Conservation (phyloP, 2,888 invertebrate species). For the Drosophila ezoana region DNA sequence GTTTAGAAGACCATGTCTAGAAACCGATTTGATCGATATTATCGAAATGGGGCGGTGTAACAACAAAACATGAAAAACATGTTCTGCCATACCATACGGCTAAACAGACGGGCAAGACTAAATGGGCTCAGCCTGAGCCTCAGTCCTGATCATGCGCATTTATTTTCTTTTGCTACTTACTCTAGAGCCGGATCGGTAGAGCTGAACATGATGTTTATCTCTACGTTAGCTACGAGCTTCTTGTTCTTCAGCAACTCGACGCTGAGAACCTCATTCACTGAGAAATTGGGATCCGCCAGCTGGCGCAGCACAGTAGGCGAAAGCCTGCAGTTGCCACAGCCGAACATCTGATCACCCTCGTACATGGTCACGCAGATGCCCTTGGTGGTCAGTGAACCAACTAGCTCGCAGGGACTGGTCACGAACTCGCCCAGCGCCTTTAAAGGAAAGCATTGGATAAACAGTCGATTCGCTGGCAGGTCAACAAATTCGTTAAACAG, state of each 20-base stretch:
- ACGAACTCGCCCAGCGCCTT: constrained; percentile 39
- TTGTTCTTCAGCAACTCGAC: constrained; percentile 43
- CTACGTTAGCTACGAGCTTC: constrained; percentile 42
- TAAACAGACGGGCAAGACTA: too few species aligned
- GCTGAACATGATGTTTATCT: constrained; percentile 61
- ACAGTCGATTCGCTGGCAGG: constrained; percentile 41
- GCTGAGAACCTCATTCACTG: constrained; percentile 49
- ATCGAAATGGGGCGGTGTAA: too few species aligned
- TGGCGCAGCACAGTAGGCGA: constrained; percentile 52
- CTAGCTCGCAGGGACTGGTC: constrained; percentile 59
- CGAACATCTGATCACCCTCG: constrained; percentile 30
- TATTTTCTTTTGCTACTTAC: constrained; percentile 49
- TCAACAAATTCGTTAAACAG: constrained; percentile 41
- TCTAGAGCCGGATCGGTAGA: constrained; percentile 62
- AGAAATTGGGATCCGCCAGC: constrained; percentile 56
- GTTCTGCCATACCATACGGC: too few species aligned
- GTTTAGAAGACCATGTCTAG: too few species aligned
- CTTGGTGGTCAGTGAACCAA: constrained; percentile 31
- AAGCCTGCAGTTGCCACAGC: constrained; percentile 58
- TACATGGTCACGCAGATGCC: constrained; percentile 47
- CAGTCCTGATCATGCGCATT: too few species aligned
- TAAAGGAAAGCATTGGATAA: constrained; percentile 14
- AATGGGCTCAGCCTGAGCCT: too few species aligned
- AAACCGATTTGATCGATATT: too few species aligned
- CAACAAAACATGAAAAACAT: too few species aligned